Base-by-base conservation (phyloP, 1,140 invertebrate species). In the Trachymyrmex septentrionalis region DNA sequence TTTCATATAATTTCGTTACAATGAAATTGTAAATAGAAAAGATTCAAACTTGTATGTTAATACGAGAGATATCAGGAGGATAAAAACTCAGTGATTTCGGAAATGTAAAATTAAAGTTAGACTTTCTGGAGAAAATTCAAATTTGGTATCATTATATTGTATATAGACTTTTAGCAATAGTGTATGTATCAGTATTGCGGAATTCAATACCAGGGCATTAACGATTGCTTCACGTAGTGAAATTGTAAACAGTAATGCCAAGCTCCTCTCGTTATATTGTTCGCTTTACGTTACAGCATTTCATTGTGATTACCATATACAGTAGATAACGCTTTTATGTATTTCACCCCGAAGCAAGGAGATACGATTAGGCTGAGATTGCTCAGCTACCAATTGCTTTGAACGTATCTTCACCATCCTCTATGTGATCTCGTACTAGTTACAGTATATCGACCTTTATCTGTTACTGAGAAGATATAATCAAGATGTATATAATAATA, bases 371-470 rank as follows among this genome's bases (percentile, higher is more conserved):
- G 55, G 38, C 55, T 30, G 80, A 84, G 80, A 84, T 84, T 84
- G 80, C 80, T 84, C 19, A 63, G 55, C 69, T 84, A 72, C 38
- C 80, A 24, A 84, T 84, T 84, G 80, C 80, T 84, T 84, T 84
- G 80, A 84, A 75, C 57, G 50, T 21, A 67, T 55, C 78, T 48
- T 81, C 53, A 55, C 53, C 38, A 59, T 6, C 80, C 69, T 82
- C 55, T 50, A 61, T 61, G 69, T 61, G 55, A 50, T 59, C 55
- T 19, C 14, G 3, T 72, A 44, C 67, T 73, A 24, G 21, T 72
- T 59, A 50, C 66, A 50, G 27, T 72, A 72, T 27, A 73, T 21
- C 53, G 67, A n/a, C 19, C 55, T 30, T 84, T 84, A 84, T 61
- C 27, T 16, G 7, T 50, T 73, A 21, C 55, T 38, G 12, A 77